Percentiles rank a stretch among this genome's conserved stretches.
These are phyloP conservation scores for Edolisoma coerulescens DNA, from an alignment of 2,113 vertebrate species.

Conservation along the genomic window DNA sequence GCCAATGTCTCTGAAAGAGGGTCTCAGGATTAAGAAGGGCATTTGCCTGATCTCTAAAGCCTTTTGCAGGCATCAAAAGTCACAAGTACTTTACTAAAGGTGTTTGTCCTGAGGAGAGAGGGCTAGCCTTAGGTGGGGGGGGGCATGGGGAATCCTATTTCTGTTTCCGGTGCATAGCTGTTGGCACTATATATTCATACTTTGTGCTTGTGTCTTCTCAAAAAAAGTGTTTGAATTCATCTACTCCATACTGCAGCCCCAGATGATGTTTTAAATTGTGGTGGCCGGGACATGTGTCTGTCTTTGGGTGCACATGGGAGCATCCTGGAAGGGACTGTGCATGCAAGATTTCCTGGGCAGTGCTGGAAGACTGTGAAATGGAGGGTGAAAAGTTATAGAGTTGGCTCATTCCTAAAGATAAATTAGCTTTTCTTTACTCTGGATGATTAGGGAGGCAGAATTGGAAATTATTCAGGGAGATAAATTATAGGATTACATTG, in stretches of 20 bases:
- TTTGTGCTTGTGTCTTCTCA: background rate
- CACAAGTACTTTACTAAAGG: background rate
- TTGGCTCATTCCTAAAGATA: background rate
- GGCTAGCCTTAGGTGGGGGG: rapidly evolving
- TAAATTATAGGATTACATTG: background rate
- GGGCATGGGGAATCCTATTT: background rate
- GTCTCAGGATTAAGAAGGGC: background rate
- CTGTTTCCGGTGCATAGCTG: background rate
- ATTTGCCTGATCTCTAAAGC: background rate
- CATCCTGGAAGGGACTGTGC: background rate
- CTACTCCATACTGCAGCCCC: background rate
- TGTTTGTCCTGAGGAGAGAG: background rate
- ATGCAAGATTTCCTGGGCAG: background rate
- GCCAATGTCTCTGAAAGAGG: background rate
- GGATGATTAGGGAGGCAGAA: background rate
- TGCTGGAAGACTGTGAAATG: background rate
- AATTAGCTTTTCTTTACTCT: background rate
- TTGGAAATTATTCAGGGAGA: background rate
- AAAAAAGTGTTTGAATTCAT: background rate
- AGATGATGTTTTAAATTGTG: background rate
- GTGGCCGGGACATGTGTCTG: background rate
- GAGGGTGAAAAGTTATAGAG: background rate
- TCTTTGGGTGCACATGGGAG: rapidly evolving
- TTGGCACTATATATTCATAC: rapidly evolving
- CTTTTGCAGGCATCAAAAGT: background rate